Conservation (phyloP, 37 sponge, comb jelly and placozoan genomes). For the Aplysina aerophoba region DNA sequence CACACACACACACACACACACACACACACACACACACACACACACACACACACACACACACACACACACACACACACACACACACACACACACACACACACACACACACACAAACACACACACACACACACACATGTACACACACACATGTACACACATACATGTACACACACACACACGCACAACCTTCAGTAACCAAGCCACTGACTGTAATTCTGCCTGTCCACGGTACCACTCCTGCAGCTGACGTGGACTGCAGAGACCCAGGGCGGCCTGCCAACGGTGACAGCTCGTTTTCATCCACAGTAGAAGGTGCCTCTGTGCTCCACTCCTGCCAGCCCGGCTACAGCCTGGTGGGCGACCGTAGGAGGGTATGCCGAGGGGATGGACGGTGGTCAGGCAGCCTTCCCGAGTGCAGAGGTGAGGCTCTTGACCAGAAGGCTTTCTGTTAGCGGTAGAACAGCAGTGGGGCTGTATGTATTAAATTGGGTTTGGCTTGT, state of each 20-base stretch:
- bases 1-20: conserved; percentile 20
- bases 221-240: conserved; percentile 1
- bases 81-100: conserved; percentile 13
- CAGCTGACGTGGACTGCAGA: conserved; percentile 27
- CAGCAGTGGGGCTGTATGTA: conserved; percentile 38
- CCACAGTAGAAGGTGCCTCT: not conserved
- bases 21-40: conserved; percentile 26
- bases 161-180: not conserved
- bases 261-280: not conserved
- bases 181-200: not conserved
- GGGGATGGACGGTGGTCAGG: conserved; percentile 50
- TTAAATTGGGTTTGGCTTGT: conserved; percentile 7
- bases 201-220: not conserved
- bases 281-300: conserved; percentile 14
- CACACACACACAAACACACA: conserved; percentile 30
- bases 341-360: conserved; percentile 51
- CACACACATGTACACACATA: conserved; percentile 12
- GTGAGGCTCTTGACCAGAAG: not conserved
- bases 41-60: conserved; percentile 8
- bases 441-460: not conserved
- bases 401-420: conserved; percentile 39
- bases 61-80: not conserved
- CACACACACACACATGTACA: conserved; percentile 29
- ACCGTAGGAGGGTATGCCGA: conserved; percentile 9
- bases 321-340: conserved; percentile 40